These are phyloP conservation scores for Ardeotis arabs DNA, from an alignment of 2,113 vertebrate species.

Conservation along the genomic window DNA sequence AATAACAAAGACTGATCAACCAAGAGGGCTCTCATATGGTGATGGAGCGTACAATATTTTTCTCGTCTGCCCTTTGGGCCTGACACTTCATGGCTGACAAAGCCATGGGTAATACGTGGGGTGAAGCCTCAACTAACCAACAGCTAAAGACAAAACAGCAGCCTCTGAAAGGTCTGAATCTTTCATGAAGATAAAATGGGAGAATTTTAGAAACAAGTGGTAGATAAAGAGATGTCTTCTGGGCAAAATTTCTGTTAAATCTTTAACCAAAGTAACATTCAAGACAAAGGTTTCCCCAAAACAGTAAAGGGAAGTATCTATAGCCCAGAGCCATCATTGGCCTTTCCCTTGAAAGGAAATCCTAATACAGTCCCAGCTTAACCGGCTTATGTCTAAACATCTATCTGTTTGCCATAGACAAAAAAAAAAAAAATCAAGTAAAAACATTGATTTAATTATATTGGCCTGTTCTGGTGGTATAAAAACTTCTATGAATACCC, in stretches of 20 bases:
- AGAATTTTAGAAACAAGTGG: background rate
- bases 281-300: background rate
- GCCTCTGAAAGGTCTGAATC: background rate
- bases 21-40: background rate
- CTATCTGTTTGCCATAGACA: background rate
- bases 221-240: background rate
- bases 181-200: slow-evolving; percentile 6
- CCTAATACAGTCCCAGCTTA: background rate
- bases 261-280: background rate
- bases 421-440: background rate
- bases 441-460: slow-evolving; percentile 32
- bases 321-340: background rate
- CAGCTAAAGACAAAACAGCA: background rate
- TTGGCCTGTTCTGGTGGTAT: background rate
- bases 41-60: background rate
- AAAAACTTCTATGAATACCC: slow-evolving; percentile 13
- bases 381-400: background rate
- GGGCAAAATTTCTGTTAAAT: background rate
- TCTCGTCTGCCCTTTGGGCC: background rate
- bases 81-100: background rate
- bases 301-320: background rate
- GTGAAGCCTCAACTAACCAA: background rate
- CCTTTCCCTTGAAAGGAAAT: background rate
- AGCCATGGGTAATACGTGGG: background rate
- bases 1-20: background rate